phyloP scores from a whole-genome alignment of 2,113 vertebrate genomes.

The Rhipidura dahli region DNA sequence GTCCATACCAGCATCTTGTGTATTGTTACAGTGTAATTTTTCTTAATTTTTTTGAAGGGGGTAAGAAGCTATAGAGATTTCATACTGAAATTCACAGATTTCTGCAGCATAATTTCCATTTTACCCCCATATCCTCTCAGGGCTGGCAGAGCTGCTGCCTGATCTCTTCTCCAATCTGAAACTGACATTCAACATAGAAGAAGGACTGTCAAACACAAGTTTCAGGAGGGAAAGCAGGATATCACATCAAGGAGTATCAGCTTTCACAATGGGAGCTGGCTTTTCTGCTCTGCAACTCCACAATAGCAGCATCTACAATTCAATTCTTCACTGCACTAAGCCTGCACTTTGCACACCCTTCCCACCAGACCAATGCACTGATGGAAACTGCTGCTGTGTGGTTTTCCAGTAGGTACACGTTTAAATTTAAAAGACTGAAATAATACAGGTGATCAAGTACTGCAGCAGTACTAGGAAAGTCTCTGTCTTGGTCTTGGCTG shows the following conservation, averaged over 20 bases:
- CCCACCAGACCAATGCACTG: rapidly evolving
- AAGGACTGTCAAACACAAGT: background rate
- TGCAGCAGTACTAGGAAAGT: background rate
- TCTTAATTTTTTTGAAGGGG: background rate
- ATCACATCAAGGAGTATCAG: background rate
- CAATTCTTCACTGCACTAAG: background rate
- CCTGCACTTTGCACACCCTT: background rate
- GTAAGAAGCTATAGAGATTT: background rate
- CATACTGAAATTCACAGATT: background rate
- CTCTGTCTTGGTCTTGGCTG: background rate
- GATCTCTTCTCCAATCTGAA: background rate
- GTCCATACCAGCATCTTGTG: background rate
- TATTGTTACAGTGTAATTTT: background rate
- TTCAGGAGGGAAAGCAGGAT: background rate
- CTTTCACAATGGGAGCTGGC: rapidly evolving
- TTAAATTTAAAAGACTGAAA: background rate
- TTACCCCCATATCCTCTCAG: background rate
- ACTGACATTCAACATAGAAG: background rate
- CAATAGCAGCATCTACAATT: no score
- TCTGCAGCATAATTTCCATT: background rate
- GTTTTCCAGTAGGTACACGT: background rate
- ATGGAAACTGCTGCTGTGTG: background rate
- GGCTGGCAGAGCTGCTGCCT: no score
- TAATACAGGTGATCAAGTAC: background rate
- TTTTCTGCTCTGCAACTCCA: background rate